Evolutionary conservation across 2,888 invertebrate genomes (phyloP).

Genomic region (Cantharis nigra): DNA sequence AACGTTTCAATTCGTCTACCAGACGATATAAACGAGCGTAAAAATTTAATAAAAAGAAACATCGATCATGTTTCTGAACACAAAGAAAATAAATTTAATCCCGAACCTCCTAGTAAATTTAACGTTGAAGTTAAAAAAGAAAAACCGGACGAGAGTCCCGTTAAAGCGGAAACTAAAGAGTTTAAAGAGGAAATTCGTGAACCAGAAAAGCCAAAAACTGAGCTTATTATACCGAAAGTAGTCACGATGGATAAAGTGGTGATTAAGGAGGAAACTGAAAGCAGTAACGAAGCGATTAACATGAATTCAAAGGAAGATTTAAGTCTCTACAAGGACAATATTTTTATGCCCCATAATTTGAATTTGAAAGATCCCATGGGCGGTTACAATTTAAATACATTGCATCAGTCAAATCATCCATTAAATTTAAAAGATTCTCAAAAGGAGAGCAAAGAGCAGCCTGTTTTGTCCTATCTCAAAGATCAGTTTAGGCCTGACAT

Average conservation of each 20-base stretch:
- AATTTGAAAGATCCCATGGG: slow-evolving; percentile 44
- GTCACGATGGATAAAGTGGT: slow-evolving; percentile 60
- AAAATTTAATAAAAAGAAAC: slow-evolving; percentile 53
- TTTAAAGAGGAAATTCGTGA: slow-evolving; percentile 43
- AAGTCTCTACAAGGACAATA: slow-evolving; percentile 40
- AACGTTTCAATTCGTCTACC: slow-evolving; percentile 55
- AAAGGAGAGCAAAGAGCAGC: slow-evolving; percentile 27
- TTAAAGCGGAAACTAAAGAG: slow-evolving; percentile 36
- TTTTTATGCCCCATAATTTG: slow-evolving; percentile 47
- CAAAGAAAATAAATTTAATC: slow-evolving; percentile 36
- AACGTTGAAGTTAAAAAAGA: slow-evolving; percentile 32
- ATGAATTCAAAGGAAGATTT: slow-evolving; percentile 42
- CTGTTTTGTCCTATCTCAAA: slow-evolving; percentile 28
- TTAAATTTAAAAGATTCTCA: slow-evolving; percentile 46
- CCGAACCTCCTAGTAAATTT: slow-evolving; percentile 37
- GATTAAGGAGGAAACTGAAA: slow-evolving; percentile 51
- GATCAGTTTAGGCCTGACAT: slow-evolving; percentile 32
- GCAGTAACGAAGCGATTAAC: slow-evolving; percentile 45
- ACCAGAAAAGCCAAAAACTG: slow-evolving; percentile 61
- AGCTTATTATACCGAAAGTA: slow-evolving; percentile 66
- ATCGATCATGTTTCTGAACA: slow-evolving; percentile 40
- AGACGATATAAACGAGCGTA: slow-evolving; percentile 54
- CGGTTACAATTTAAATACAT: slow-evolving; percentile 40
- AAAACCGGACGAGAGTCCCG: slow-evolving; percentile 38
- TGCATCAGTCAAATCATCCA: slow-evolving; percentile 38